Evolutionary conservation across 2,113 vertebrate genomes (phyloP).

Genomic region (Pterocles burchelli): DNA sequence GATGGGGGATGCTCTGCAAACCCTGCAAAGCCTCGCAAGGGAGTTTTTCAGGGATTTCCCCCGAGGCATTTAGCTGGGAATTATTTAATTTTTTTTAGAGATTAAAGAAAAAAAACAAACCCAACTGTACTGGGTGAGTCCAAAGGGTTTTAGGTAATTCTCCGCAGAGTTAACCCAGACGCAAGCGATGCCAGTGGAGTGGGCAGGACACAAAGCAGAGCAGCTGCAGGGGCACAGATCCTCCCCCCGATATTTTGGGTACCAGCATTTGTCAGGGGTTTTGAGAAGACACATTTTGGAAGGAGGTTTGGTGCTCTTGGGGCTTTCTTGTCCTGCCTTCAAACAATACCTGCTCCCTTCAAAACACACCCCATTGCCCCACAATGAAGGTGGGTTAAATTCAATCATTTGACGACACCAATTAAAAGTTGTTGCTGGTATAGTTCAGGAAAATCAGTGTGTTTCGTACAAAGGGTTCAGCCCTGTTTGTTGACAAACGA

Average conservation of each 20-base stretch:
- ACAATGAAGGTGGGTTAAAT: not conserved
- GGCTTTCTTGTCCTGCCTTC: not conserved
- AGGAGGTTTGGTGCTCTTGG: not conserved
- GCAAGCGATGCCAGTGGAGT: not conserved
- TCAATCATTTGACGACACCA: not conserved
- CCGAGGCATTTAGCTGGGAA: not conserved
- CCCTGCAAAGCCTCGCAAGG: not conserved
- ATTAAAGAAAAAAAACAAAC: not conserved
- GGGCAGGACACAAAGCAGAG: not conserved
- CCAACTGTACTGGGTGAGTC: not conserved
- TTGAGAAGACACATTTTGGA: not conserved
- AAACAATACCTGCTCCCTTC: not conserved
- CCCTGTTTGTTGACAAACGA: not conserved
- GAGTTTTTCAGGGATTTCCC: not conserved
- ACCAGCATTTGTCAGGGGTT: not conserved
- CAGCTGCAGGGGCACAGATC: fast-evolving
- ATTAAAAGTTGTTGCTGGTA: not conserved
- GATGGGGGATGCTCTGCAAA: not conserved
- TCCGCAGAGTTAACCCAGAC: not conserved
- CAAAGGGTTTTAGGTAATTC: not conserved
- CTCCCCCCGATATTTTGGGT: not conserved
- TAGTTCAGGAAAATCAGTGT: not conserved
- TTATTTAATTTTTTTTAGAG: not conserved
- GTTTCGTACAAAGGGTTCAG: not conserved
- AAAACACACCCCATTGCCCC: not conserved